phyloP scores from a whole-genome alignment of 2,113 vertebrate species.

The Stomatorhinus ivindoensis region DNA sequence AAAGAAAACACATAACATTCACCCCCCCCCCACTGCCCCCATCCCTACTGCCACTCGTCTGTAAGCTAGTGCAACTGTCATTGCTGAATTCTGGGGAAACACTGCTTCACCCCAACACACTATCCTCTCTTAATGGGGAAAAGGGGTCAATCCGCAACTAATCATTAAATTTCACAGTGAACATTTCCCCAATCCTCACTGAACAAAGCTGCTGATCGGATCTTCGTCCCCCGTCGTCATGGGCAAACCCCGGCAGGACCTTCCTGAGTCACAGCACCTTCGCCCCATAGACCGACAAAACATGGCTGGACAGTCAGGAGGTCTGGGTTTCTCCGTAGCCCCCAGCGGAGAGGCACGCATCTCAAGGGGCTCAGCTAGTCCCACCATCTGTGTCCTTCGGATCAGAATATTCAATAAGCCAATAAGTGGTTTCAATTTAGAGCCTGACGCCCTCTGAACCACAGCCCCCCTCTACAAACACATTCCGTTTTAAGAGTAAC shows the following conservation, averaged over 20 bases:
- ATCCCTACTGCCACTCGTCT: background rate
- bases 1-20: background rate
- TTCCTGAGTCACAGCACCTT: background rate
- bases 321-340: background rate
- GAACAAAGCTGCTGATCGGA: background rate
- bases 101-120: background rate
- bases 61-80: background rate
- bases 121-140: background rate
- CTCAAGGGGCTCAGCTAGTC: background rate
- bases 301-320: background rate
- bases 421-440: background rate
- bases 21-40: background rate
- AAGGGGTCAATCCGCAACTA: no score
- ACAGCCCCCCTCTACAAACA: background rate
- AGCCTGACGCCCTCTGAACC: background rate
- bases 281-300: background rate
- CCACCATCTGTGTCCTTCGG: background rate
- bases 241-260: background rate
- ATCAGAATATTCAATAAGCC: background rate
- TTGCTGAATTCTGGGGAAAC: background rate
- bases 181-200: background rate
- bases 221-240: background rate
- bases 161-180: no score
- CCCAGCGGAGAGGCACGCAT: background rate
- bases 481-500: background rate